A percentile compares a stretch with the other conserved stretches of the same genome.
Evolutionary conservation across 2,797 vertebrate genomes (phyloP).

Genomic region (Sebastes vulpes): DNA sequence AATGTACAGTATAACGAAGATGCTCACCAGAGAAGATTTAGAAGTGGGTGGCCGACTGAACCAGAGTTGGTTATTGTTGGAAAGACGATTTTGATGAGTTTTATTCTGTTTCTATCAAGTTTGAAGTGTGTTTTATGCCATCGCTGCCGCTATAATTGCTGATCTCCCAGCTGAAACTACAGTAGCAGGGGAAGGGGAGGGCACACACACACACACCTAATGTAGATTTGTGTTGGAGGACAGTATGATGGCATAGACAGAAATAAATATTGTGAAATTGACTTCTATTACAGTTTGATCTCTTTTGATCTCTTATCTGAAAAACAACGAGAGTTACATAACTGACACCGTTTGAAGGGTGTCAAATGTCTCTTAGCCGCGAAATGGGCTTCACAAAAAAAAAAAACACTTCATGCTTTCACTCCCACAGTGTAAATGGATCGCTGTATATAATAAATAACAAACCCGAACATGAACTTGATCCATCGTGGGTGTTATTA

Average conservation of each 20-base stretch:
- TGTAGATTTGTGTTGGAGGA: background rate
- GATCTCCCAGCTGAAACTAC: too few relatives aligned
- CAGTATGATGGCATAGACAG: background rate
- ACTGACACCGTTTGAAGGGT: background rate
- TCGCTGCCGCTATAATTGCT: too few relatives aligned
- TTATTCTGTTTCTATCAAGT: too few relatives aligned
- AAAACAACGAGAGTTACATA: background rate
- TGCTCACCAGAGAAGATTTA: too few relatives aligned
- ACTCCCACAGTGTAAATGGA: background rate
- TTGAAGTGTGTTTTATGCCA: too few relatives aligned
- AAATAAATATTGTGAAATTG: background rate
- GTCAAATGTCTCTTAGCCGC: background rate
- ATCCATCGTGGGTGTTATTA: constrained; percentile 6
- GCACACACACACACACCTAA: too few relatives aligned
- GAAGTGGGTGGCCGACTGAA: too few relatives aligned
- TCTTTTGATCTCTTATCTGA: background rate
- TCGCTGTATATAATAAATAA: background rate
- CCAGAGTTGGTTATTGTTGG: too few relatives aligned
- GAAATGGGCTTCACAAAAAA: background rate
- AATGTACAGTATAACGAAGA: too few relatives aligned
- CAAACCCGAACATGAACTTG: background rate
- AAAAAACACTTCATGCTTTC: constrained; percentile 6
- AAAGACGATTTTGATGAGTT: too few relatives aligned
- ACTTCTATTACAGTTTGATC: background rate
- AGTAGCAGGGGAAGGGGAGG: too few relatives aligned